Percentiles rank a stretch among this genome's conserved stretches.
Conservation (phyloP, 2,888 invertebrate genomes). For the Shargacucullia verbasci region DNA sequence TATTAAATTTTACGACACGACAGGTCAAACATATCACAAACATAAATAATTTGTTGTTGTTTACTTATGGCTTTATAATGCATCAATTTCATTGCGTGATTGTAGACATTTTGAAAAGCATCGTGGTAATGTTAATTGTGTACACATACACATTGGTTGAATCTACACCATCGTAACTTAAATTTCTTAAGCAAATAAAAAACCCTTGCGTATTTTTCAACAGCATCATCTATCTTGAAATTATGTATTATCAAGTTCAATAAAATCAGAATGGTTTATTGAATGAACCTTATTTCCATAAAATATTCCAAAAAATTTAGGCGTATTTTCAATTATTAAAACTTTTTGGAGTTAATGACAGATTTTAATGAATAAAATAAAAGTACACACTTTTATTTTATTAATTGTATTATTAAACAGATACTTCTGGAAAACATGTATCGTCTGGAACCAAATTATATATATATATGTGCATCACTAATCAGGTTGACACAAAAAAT, state of each 20-base stretch:
- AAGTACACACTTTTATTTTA: too few species aligned
- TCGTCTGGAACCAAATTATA: too few species aligned
- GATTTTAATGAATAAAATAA: not conserved
- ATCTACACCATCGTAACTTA: not conserved
- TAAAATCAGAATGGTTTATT: not conserved
- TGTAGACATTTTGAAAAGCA: not conserved
- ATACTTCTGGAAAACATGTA: too few species aligned
- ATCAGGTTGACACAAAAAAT: too few species aligned
- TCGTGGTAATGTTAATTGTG: not conserved
- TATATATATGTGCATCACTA: too few species aligned
- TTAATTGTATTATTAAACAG: not conserved
- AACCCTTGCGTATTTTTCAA: conserved; percentile 2
- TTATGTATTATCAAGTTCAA: conserved; percentile 11
- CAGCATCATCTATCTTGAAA: conserved; percentile 20
- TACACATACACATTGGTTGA: not conserved
- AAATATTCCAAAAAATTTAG: too few species aligned
- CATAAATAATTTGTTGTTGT: not conserved
- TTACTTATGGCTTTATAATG: not conserved
- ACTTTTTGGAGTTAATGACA: too few species aligned
- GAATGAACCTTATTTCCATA: not conserved
- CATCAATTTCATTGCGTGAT: not conserved
- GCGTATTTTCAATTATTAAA: too few species aligned
- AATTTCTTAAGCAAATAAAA: not conserved
- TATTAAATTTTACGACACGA: not conserved
- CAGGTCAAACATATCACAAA: not conserved